Evolutionary conservation across 2,888 invertebrate species (phyloP).

Genomic region (Ischnus inquisitorius): DNA sequence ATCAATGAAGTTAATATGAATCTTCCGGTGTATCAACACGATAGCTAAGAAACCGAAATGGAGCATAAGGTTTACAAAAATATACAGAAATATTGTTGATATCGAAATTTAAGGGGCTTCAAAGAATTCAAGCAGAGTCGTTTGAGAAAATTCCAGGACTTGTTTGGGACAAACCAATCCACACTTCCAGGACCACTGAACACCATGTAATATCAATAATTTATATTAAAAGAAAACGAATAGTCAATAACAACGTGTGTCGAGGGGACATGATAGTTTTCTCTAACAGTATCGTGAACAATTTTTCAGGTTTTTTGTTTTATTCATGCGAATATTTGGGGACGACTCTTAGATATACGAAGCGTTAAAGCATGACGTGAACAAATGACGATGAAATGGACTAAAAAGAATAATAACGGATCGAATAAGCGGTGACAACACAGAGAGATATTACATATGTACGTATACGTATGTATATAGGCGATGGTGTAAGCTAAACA

Average conservation of each 20-base stretch:
- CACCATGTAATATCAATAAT: neutral
- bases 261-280: slow-evolving; percentile 7
- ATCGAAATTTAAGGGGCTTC: no score
- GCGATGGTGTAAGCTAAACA: slow-evolving; percentile 70
- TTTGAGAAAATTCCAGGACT: no score
- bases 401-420: slow-evolving; percentile 47
- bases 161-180: no score
- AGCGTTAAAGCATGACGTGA: slow-evolving; percentile 62
- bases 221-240: neutral
- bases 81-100: no score
- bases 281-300: slow-evolving; percentile 2
- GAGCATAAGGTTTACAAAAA: no score
- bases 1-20: no score
- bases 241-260: neutral
- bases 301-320: neutral
- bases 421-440: slow-evolving; percentile 66
- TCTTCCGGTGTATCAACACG: no score
- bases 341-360: slow-evolving; percentile 35
- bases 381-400: slow-evolving; percentile 63
- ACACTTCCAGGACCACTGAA: no score
- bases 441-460: slow-evolving; percentile 46
- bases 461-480: slow-evolving; percentile 27
- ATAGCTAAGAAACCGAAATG: no score
- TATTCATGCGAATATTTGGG: slow-evolving; percentile 52
- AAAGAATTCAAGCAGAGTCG: no score